Evolutionary conservation across 1,140 invertebrate species (phyloP), one percentile per base, ranked within the genome.

Genomic region (Drosophila tani): DNA sequence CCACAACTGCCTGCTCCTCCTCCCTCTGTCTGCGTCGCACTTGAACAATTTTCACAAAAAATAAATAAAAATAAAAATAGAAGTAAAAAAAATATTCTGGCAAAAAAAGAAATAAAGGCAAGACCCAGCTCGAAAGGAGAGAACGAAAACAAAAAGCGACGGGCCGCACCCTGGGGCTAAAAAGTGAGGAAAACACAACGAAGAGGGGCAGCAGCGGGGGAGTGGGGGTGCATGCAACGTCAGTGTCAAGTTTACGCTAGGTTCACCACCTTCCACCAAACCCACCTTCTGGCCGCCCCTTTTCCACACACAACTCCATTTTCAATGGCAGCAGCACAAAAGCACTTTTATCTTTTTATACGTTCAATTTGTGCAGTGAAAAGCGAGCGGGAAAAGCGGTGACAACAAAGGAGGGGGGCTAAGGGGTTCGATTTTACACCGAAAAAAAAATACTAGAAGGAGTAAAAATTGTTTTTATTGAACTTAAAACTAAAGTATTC

Each of bases 301-400:
- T 62, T 43, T 24, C 63, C 64, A 53, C 40, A 67, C 67, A 70
- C 53, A 91, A 91, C 87, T 91, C 87, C 81, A 82, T 84, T 91
- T 91, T 91, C 88, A 91, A 91, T 91, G 88, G 87, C 88, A 91
- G 83, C 88, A 91, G 85, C 77, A 84, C 82, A 84, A 85, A 84
- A 88, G 84, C 81, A 81, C 81, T 87, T 87, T 87, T 87, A 88
- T 87, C 84, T 83, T 83, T 83, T 81, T 77, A 73, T 79, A 67
- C 75, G 76, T 77, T 84, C 69, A 60, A 76, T 84, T 84, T 83
- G 73, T 90, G 81, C 81, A 88, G 77, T 69, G 73, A 59, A 68
- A 73, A 79, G 63, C 45, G 58, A 49, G 40, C 35, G 24, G 75
- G 55, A 76, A 64, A 47, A 45, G 53, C 71, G 27, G 27, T 9